Base-by-base conservation (phyloP, 2,888 invertebrate species). In the Colostygia pectinataria region DNA sequence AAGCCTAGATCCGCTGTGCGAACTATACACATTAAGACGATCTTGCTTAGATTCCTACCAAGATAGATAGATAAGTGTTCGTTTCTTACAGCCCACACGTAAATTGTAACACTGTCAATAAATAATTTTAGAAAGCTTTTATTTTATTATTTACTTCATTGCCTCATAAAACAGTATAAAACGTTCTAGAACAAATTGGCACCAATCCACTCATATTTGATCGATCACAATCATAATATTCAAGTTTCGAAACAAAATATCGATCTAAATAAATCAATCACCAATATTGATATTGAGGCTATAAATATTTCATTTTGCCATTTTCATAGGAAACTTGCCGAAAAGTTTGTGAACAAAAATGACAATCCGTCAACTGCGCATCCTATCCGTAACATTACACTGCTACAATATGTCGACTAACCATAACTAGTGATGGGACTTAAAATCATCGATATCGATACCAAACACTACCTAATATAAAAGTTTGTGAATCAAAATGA, bases 341-440 rank as follows among this genome's bases (percentile, higher is more conserved):
- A 52, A 52, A 51, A 42, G 47, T 47, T 48, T 51, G 45, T 52
- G 42, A 52, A 52, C 46, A 46, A 50, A 54, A 54, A 42, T 42
- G 39, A 43, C 41, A 43, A 42, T 54, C 41, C 50, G 50, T 54
- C 48, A 55, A 45, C 44, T 41, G 47, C 18, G 33, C 40, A 46
- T 51, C 53, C 47, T 39, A 40, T 41, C 43, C 42, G 43, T 12
- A n/a, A 23, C 38, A 31, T 43, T 36, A 37, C 48, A 15, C 20
- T 20, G 37, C 46, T 55, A 51, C 51, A 62, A 68, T 66, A 67
- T 57, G 65, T 55, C 53, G 28, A 23, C 39, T 50, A 43, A 38
- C 39, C 53, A 29, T 7, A 7, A 1, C 9, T 55, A 48, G 44
- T 23, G 51, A 27, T 37, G 55, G 31, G 40, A 9, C 18, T 9